Base-by-base conservation (phyloP, 2,888 invertebrate species). In the Pterostichus madidus region DNA sequence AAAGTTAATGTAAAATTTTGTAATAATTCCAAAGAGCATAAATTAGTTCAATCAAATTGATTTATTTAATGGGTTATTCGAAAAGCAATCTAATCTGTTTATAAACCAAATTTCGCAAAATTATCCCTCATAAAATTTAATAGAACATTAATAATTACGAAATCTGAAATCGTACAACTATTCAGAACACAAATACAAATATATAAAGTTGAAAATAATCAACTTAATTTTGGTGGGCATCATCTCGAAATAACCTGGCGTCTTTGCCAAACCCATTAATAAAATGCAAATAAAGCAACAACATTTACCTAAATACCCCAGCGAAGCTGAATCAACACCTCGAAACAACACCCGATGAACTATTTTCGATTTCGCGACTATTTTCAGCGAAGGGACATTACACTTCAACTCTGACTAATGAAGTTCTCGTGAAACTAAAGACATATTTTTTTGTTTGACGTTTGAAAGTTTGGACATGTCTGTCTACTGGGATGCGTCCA, bases 241-340 rank as follows among this genome's bases (percentile, higher is more conserved):
- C 35, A 31, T 64, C 80, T 80, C n/a, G 68, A 81, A 81, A 81
- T 81, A 81, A 59, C 13, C 32, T 17, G 24, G 24, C 32, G 56
- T 11, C 17, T 44, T 17, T 73, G 81, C 81, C 81, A 81, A 81
- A 8, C 32, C 73, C 81, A 81, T 75, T 81, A 75, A 81, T 81
- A 81, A 77, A 32, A 39, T 59, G 15, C 77, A 77, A 56, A 52
- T 68, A 80, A 75, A 75, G 75, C 75, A 80, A 81, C 61, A 39
- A 81, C 32, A 46, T 81, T 61, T 81, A 73, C 73, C 68, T 71
- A 68, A 80, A 68, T 80, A 80, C 53, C 17, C 49, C 0, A 39
- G 64, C 64, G 6, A 59, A 56, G 56, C 13, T 64, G 64, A 64
- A 35, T 64, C 64, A 64, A 56, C 56, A 56, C 17, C 56, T 56